Conservation (phyloP, 2,888 invertebrate genomes). For the Pammene fasciana region DNA sequence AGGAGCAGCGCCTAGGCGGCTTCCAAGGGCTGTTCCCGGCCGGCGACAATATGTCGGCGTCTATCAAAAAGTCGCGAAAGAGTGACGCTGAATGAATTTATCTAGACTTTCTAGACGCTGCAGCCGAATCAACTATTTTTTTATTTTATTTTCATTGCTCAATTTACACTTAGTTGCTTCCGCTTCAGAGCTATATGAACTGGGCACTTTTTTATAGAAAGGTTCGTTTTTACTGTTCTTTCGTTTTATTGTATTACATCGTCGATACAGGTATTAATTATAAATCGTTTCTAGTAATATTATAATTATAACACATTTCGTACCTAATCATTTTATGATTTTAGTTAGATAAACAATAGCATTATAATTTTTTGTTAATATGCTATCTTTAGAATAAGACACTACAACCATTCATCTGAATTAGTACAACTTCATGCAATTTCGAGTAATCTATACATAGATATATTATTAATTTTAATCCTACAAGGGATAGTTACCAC, state of each 20-base stretch:
- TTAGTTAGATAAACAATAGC: too few relatives aligned
- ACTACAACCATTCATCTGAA: too few relatives aligned
- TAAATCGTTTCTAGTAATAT: slow-evolving; percentile 1
- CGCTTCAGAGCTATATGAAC: neutral
- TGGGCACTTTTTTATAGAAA: neutral
- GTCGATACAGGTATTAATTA: slow-evolving; percentile 8
- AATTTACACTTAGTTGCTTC: slow-evolving; percentile 2
- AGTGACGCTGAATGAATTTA: slow-evolving; percentile 40
- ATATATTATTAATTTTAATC: too few relatives aligned
- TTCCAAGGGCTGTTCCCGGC: slow-evolving; percentile 65
- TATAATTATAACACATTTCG: neutral
- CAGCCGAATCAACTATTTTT: slow-evolving; percentile 7
- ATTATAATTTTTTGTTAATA: neutral
- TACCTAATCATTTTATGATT: too few relatives aligned
- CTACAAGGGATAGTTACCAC: too few relatives aligned
- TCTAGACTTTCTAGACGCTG: too few relatives aligned
- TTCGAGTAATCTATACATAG: too few relatives aligned
- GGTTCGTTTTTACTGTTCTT: neutral
- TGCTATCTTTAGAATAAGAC: neutral
- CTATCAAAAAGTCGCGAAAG: slow-evolving; percentile 62
- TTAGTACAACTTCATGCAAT: too few relatives aligned
- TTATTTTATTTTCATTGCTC: slow-evolving; percentile 33
- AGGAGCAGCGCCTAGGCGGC: slow-evolving; percentile 61
- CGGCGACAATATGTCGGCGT: slow-evolving; percentile 56
- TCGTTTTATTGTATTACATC: neutral